A percentile compares a stretch with the other conserved stretches of the same genome.
phyloP scores from a whole-genome alignment of 2,797 vertebrate species.

The Macropus fuliginosus region DNA sequence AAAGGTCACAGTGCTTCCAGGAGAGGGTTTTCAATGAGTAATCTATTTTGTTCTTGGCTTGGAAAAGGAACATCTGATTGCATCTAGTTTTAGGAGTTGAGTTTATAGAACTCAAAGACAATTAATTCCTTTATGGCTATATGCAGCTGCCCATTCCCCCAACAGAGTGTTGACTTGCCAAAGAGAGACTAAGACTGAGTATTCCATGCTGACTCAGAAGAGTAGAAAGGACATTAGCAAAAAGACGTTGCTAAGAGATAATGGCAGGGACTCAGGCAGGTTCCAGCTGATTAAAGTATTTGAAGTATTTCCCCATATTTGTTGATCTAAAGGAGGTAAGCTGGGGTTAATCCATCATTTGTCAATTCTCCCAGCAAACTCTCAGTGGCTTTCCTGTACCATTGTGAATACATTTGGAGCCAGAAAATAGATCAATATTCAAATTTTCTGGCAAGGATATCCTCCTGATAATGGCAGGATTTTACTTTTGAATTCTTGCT shows the following conservation, averaged over 20 bases:
- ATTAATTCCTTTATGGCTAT: neutral
- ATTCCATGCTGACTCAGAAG: neutral
- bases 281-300: slow-evolving; percentile 43
- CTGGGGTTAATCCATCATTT: slow-evolving; percentile 33
- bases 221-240: neutral
- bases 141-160: neutral
- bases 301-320: slow-evolving; percentile 46
- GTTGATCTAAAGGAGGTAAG: slow-evolving; percentile 21
- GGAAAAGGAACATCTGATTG: slow-evolving; percentile 42
- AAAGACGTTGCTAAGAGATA: slow-evolving; percentile 44
- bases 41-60: slow-evolving; percentile 8
- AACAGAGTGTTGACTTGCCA: neutral
- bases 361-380: slow-evolving; percentile 37
- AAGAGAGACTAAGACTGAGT: neutral
- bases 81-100: slow-evolving; percentile 11
- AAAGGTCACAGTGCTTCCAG: slow-evolving; percentile 31
- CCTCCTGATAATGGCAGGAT: neutral
- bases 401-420: neutral
- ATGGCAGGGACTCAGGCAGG: neutral
- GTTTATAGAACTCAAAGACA: slow-evolving; percentile 15
- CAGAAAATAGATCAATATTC: slow-evolving; percentile 48
- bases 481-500: slow-evolving; percentile 44
- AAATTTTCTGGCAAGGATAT: neutral
- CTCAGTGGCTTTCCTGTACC: slow-evolving; percentile 7
- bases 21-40: neutral